Base-by-base conservation (phyloP, 2,797 vertebrate genomes). In the Tachyglossus aculeatus region DNA sequence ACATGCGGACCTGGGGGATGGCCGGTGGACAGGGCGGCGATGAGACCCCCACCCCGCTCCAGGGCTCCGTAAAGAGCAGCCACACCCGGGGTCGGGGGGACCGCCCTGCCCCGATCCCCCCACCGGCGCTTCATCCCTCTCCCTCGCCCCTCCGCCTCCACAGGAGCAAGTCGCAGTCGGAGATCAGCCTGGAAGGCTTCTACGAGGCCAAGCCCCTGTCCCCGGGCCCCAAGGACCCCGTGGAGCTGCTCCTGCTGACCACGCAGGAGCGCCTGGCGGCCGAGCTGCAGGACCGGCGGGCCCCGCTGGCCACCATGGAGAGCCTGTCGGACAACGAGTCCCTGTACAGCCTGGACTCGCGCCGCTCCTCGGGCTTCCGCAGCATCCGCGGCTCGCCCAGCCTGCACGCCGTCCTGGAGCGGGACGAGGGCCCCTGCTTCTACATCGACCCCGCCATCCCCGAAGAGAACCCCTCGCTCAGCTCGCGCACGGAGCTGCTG, bases 271-370 rank as follows among this genome's bases (percentile, higher is more conserved):
- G 95, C 12, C 92, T 99, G 58, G 89, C 95, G 0, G 96, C 96
- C 41, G 97, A 98, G 90, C 90, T 98, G 62, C 94, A 96, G 86
- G 96, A 96, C 40, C 95, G 95, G 15, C 94, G 96, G 25, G 98
- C 98, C 1, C 98, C 98, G 0, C 91, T 99, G 33, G 98, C 98
- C 0, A 93, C 97, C 82, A 99, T 98, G 96, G 98, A 99, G 89
- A 99, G 96, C 83, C 95, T 99, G 10, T 99, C 98, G 0, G 98
- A 99, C 31, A 98, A 96, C 0, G 98, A 99, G 70, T 99, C 98
- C 2, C 87, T 99, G 78, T 99, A 98, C 84, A 99, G 98, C 88
- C 95, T 99, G 11, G 98, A 99, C 82, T 98, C 97, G 0, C 93
- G 98, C 14, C 96, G 98, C 64, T 99, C 98, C 65, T 99, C 98